phyloP scores from a whole-genome alignment of 2,888 invertebrate genomes.

The Andricus curvator region DNA sequence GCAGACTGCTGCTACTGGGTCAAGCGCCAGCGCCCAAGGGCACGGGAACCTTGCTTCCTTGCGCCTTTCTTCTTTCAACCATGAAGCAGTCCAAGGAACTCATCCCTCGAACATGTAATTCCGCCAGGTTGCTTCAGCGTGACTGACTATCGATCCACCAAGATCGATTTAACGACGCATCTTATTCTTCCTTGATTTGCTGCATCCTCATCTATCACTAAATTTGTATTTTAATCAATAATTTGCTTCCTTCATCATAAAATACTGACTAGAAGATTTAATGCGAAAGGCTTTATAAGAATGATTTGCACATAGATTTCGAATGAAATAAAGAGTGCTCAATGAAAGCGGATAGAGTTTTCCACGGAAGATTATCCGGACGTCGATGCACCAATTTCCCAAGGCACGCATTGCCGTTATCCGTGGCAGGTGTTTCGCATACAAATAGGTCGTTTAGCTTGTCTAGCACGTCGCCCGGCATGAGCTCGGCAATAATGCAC shows the following conservation, averaged over 20 bases:
- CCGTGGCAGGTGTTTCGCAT: constrained; percentile 52
- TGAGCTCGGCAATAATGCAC: constrained; percentile 40
- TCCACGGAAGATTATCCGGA: constrained; percentile 42
- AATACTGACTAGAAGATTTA: no score
- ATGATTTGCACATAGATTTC: not conserved
- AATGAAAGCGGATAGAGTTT: not conserved
- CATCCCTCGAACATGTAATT: constrained; percentile 48
- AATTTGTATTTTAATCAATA: not conserved
- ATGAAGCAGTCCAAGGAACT: constrained; percentile 51
- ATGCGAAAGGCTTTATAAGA: not conserved
- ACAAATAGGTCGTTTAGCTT: constrained; percentile 51
- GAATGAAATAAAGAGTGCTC: not conserved
- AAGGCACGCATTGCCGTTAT: constrained; percentile 46
- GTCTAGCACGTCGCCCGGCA: constrained; percentile 45
- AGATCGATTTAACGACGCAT: constrained; percentile 33
- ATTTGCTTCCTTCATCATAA: no score
- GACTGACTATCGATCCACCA: constrained; percentile 52
- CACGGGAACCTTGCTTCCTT: constrained; percentile 63
- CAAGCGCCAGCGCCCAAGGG: constrained; percentile 69
- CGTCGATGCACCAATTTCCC: constrained; percentile 48
- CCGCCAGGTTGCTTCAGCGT: constrained; percentile 52
- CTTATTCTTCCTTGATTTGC: constrained; percentile 31
- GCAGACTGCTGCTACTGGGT: constrained; percentile 68
- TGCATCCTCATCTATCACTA: constrained; percentile 5
- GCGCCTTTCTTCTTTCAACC: constrained; percentile 53